Percentiles rank a stretch among this genome's conserved stretches.
Conservation (phyloP, 2,113 vertebrate species). For the Apodemus speciosus region DNA sequence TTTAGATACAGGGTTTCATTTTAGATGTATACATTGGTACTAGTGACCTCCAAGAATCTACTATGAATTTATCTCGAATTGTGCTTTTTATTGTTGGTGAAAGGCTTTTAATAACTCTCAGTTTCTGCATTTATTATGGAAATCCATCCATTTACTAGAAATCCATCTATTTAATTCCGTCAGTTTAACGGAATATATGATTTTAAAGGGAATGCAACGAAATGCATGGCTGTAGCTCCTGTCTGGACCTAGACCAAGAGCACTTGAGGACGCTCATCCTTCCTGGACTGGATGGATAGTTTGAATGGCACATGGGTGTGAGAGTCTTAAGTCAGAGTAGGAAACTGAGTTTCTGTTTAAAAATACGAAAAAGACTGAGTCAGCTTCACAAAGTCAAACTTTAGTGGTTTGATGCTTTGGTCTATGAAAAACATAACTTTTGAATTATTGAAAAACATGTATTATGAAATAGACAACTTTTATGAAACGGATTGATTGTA, state of each 20-base stretch:
- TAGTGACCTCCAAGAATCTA: neutral
- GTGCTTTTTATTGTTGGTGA: neutral
- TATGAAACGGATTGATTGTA: conserved; percentile 11
- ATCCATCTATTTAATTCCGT: neutral
- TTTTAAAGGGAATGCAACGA: neutral
- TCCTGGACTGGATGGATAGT: neutral
- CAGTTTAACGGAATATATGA: neutral
- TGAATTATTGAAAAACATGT: conserved; percentile 31
- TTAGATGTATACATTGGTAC: neutral
- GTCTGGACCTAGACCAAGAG: neutral
- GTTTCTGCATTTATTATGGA: neutral
- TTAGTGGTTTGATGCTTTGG: neutral
- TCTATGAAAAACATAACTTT: conserved; percentile 31
- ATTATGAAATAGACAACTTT: conserved; percentile 23
- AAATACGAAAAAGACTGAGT: neutral
- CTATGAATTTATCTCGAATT: neutral
- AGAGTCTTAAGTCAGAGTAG: neutral
- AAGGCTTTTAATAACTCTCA: neutral
- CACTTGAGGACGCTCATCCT: neutral
- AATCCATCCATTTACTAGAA: neutral
- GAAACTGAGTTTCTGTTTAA: neutral
- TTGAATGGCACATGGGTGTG: neutral
- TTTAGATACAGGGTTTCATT: neutral
- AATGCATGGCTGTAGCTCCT: neutral
- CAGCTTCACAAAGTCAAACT: conserved; percentile 2